Evolutionary conservation across 1,140 invertebrate genomes (phyloP).

Genomic region (Charaxes varanes): DNA sequence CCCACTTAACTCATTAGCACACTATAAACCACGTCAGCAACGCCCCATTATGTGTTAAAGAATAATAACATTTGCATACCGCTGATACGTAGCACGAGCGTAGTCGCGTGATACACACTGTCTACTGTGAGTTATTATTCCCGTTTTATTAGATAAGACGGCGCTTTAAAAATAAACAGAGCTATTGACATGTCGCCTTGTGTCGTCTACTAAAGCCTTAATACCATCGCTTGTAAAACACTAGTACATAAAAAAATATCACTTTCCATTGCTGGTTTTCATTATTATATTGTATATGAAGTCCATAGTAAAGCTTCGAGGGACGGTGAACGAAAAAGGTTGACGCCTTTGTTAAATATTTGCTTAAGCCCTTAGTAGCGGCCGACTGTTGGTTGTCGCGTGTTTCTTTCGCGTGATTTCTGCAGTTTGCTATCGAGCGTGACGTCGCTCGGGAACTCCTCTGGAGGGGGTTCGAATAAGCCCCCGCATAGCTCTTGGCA

Average conservation of each 20-base stretch:
- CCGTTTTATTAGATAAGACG: slow-evolving; percentile 55
- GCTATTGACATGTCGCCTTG: slow-evolving; percentile 55
- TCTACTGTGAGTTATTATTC: slow-evolving; percentile 53
- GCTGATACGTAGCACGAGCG: slow-evolving; percentile 30
- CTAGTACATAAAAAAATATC: background rate
- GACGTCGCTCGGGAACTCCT: slow-evolving; percentile 36
- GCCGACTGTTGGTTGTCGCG: slow-evolving; percentile 29
- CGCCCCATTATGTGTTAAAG: slow-evolving; percentile 20
- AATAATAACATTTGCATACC: slow-evolving; percentile 46
- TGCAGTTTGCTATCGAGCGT: slow-evolving; percentile 46
- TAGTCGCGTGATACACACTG: slow-evolving; percentile 49
- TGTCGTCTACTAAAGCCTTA: slow-evolving; percentile 4
- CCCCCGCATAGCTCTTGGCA: slow-evolving; percentile 52
- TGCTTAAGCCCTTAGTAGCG: background rate
- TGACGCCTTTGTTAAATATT: background rate
- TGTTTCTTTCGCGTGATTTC: slow-evolving; percentile 58
- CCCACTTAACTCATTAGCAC: slow-evolving; percentile 23
- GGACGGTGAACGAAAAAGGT: background rate
- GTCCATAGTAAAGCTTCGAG: background rate
- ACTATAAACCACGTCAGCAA: slow-evolving; percentile 25
- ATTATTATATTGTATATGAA: background rate
- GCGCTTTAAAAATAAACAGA: slow-evolving; percentile 63
- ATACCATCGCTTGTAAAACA: slow-evolving; percentile 5
- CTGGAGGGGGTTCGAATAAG: slow-evolving; percentile 24
- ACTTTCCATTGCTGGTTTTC: slow-evolving; percentile 5